Base-by-base conservation (phyloP, 2,113 vertebrate species). In the Tretioscincus oriximinensis region DNA sequence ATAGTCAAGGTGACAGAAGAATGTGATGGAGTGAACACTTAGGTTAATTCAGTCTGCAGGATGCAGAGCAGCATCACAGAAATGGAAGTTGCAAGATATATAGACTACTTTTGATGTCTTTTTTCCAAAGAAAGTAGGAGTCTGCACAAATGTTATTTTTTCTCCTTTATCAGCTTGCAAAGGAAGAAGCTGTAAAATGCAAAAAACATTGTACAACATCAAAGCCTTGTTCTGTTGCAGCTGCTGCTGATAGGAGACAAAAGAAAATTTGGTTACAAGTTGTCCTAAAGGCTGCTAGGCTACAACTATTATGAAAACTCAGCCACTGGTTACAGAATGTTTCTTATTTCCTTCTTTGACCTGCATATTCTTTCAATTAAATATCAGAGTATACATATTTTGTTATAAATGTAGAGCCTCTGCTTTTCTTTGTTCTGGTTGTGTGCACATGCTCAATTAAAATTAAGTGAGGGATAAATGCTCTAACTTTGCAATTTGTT, bases 401-500 rank as follows among this genome's bases (percentile, higher is more conserved):
- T 35, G 20, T 77, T 81, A 71, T 69, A 63, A 69, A 69, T 84
- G 82, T 86, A 79, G 76, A 88, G 28, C 29, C 24, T 29, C 69
- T 7, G 79, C 74, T 9, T 9, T 71, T 81, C 72, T 64, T 66
- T 88, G 8, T 86, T 67, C 83, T 87, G 80, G 76, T 80, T 79
- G 82, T 84, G 77, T 41, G 64, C 75, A 76, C 73, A 7, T 82
- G 80, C 49, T 82, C 87, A 77, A 80, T 81, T 29, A 72, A 71
- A 82, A 72, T 54, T 87, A 51, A 82, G 80, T 85, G 61, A 70
- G 71, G 24, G 77, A 89, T 92, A 90, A 81, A 69, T 84, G 24
- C 18, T 86, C 87, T 86, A 68, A 76, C 77, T 86, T 88, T 88
- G 12, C 80, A 51, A 74, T 86, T 79, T 86, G 82, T 77, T 88